Percentiles rank a stretch among this genome's conserved stretches.
phyloP scores from a whole-genome alignment of 2,113 vertebrate species.

The Osmerus mordax region DNA sequence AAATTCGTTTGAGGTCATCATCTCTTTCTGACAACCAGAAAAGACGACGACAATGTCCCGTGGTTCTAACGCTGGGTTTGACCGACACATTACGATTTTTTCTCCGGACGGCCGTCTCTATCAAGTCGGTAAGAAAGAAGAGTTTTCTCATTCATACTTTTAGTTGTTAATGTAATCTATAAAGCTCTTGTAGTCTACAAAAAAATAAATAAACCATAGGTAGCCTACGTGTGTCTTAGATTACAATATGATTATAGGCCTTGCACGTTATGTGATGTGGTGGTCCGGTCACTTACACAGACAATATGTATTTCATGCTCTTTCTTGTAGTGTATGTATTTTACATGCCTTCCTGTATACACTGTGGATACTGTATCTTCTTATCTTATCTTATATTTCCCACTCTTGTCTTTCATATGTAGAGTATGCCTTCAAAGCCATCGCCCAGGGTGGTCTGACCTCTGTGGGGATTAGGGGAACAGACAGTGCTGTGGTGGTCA shows the following conservation, averaged over 20 bases:
- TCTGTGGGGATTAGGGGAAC: conserved; percentile 70
- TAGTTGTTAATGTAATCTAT: background rate
- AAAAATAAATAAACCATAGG: background rate
- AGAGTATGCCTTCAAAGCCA: conserved; percentile 79
- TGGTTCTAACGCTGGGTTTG: conserved; percentile 75
- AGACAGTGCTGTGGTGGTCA: conserved; percentile 69
- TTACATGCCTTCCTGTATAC: background rate
- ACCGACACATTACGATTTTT: conserved; percentile 79
- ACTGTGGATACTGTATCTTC: background rate
- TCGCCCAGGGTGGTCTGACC: conserved; percentile 68
- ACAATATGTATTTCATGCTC: too few species aligned
- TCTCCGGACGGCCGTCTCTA: conserved; percentile 78
- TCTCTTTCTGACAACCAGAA: background rate
- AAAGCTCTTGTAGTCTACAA: background rate
- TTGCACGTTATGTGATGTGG: too few species aligned
- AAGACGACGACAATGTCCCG: conserved; percentile 62
- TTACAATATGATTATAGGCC: too few species aligned
- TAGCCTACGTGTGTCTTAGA: too few species aligned
- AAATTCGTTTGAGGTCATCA: conserved; percentile 44
- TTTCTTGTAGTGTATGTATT: too few species aligned
- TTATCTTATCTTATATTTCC: background rate
- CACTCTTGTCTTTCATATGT: conserved; percentile 1
- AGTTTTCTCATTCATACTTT: background rate
- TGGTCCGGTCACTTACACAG: too few species aligned
- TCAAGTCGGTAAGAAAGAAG: conserved; percentile 70